A percentile compares a stretch with the other conserved stretches of the same genome.
Evolutionary conservation across 2,888 invertebrate species (phyloP).

Genomic region (Cryptosula pallasiana): DNA sequence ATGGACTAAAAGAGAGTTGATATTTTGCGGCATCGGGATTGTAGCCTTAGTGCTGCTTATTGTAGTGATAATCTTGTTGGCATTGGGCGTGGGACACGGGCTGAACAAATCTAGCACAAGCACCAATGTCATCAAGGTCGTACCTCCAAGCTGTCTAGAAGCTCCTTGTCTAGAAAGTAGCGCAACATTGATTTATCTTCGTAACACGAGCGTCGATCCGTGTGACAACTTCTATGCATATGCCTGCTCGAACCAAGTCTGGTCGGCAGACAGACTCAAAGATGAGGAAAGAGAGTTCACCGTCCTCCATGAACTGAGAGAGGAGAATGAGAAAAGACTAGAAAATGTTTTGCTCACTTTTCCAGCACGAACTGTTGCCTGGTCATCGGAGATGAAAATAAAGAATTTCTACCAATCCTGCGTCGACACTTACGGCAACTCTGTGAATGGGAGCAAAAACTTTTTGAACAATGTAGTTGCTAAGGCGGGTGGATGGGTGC

Average conservation of each 20-base stretch:
- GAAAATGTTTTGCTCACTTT: not conserved
- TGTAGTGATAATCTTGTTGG: not conserved
- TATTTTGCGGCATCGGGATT: not conserved
- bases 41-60: not conserved
- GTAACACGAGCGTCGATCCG: constrained; percentile 47
- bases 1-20: not conserved
- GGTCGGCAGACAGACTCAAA: constrained; percentile 35
- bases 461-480: constrained; percentile 19
- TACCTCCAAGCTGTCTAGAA: constrained; percentile 2
- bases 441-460: not conserved
- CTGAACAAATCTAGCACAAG: not conserved
- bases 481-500: constrained; percentile 39
- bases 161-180: constrained; percentile 33
- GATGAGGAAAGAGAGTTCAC: constrained; percentile 32
- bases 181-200: constrained; percentile 32
- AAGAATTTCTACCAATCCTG: constrained; percentile 62
- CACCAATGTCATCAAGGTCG: not conserved
- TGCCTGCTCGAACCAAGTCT: constrained; percentile 59
- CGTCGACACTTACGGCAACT: constrained; percentile 45
- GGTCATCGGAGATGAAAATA: constrained; percentile 58
- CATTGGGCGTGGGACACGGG: not conserved
- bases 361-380: constrained; percentile 20
- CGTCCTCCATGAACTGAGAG: constrained; percentile 33
- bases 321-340: constrained; percentile 34
- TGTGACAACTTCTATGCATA: constrained; percentile 59